Percentiles rank a stretch among this genome's conserved stretches.
phyloP scores from a whole-genome alignment of 1,140 invertebrate species.

The Pseudoatta argentina region DNA sequence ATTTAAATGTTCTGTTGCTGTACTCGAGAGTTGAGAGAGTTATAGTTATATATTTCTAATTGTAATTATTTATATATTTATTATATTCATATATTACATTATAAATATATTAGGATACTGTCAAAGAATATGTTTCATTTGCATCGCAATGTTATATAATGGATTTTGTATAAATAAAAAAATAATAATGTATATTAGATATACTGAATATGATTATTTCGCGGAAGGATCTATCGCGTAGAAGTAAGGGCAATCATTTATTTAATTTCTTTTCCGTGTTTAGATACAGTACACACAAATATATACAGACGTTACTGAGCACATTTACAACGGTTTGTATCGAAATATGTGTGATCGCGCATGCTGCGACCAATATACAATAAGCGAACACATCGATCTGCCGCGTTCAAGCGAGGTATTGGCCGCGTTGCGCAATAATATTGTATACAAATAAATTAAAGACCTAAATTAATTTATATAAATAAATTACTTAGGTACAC shows the following conservation, averaged over 20 bases:
- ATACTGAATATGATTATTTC: not conserved
- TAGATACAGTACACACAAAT: conserved; percentile 82
- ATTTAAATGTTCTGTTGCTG: too few species aligned
- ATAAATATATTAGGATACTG: not conserved
- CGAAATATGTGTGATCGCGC: conserved; percentile 66
- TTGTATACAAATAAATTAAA: conserved; percentile 77
- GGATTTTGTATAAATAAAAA: not conserved
- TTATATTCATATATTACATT: conserved; percentile 5
- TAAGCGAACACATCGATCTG: conserved; percentile 65
- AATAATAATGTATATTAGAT: conserved; percentile 3
- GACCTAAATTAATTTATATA: conserved; percentile 79
- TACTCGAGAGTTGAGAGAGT: too few species aligned
- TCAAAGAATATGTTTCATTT: conserved; percentile 6
- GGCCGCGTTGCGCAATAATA: conserved; percentile 40
- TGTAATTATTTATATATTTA: not conserved
- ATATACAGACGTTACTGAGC: conserved; percentile 81
- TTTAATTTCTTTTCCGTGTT: conserved; percentile 69
- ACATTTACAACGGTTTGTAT: conserved; percentile 81
- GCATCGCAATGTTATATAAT: conserved; percentile 1
- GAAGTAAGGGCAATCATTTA: conserved; percentile 73
- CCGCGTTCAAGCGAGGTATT: conserved; percentile 48
- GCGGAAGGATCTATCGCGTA: conserved; percentile 7
- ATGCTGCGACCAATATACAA: conserved; percentile 70
- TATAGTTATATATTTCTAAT: too few species aligned
- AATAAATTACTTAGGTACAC: conserved; percentile 82